These are phyloP conservation scores for Zosterops lateralis DNA, from an alignment of 2,113 vertebrate species.

Conservation along the genomic window DNA sequence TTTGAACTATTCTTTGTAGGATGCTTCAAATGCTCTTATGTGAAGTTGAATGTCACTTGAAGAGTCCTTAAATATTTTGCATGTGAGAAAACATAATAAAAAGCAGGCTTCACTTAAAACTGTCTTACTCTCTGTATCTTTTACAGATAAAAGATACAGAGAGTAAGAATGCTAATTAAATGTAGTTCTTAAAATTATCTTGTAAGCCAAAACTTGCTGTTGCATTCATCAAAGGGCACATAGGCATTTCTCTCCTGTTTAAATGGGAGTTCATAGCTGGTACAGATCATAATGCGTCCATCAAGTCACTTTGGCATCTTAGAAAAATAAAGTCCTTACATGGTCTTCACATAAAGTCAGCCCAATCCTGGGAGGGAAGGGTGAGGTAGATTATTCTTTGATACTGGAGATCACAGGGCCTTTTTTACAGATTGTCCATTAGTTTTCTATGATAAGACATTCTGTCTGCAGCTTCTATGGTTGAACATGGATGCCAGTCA, in stretches of 20 bases:
- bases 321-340: background rate
- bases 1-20: constrained; percentile 26
- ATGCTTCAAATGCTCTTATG: constrained; percentile 36
- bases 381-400: background rate
- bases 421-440: background rate
- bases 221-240: background rate
- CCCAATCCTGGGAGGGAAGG: background rate
- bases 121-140: background rate
- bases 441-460: background rate
- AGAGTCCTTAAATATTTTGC: constrained; percentile 28
- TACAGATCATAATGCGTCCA: background rate
- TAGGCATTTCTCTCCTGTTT: background rate
- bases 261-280: background rate
- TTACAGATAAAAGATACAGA: background rate
- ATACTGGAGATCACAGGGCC: background rate
- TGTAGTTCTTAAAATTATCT: background rate
- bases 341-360: background rate
- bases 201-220: background rate
- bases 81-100: constrained; percentile 57
- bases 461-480: background rate
- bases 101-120: constrained; percentile 8
- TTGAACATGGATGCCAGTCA: background rate
- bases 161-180: background rate
- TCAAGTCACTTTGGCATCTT: background rate
- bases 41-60: constrained; percentile 36